Conservation (phyloP, 1,140 invertebrate genomes). For the Drosophila ohnishii region DNA sequence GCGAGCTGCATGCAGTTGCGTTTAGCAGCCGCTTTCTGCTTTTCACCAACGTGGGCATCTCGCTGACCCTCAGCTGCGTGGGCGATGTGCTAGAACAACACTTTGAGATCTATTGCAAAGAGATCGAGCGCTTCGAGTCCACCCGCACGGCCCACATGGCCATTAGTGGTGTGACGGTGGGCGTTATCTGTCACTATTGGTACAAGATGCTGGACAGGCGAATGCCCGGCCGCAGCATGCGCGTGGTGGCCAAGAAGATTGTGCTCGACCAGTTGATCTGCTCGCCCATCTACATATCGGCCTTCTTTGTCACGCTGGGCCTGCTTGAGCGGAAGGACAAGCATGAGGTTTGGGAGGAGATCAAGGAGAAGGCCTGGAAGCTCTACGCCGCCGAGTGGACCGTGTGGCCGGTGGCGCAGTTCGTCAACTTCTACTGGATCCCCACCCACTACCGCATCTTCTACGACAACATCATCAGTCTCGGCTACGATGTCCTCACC, state of each 20-base stretch:
- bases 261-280: constrained; percentile 94
- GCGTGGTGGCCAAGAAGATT: constrained; percentile 92
- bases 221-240: constrained; percentile 86
- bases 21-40: constrained; percentile 91
- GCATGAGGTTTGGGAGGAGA: constrained; percentile 87
- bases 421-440: constrained; percentile 95
- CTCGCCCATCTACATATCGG: constrained; percentile 92
- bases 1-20: constrained; percentile 77
- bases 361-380: constrained; percentile 90
- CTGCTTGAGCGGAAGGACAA: constrained; percentile 87
- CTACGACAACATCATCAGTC: constrained; percentile 95
- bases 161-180: constrained; percentile 89
- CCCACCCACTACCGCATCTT: constrained; percentile 93
- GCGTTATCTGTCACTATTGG: constrained; percentile 94
- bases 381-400: constrained; percentile 92
- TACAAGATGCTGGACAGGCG: constrained; percentile 88
- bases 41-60: constrained; percentile 93
- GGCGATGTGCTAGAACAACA: constrained; percentile 94
- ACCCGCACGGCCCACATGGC: constrained; percentile 91
- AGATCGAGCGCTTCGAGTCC: constrained; percentile 86
- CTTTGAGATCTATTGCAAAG: constrained; percentile 89
- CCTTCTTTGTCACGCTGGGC: constrained; percentile 91
- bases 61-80: constrained; percentile 88
- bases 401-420: constrained; percentile 92
- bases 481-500: constrained; percentile 96